These are phyloP conservation scores for Eonycteris spelaea DNA, from an alignment of 2,113 vertebrate species.

Conservation along the genomic window DNA sequence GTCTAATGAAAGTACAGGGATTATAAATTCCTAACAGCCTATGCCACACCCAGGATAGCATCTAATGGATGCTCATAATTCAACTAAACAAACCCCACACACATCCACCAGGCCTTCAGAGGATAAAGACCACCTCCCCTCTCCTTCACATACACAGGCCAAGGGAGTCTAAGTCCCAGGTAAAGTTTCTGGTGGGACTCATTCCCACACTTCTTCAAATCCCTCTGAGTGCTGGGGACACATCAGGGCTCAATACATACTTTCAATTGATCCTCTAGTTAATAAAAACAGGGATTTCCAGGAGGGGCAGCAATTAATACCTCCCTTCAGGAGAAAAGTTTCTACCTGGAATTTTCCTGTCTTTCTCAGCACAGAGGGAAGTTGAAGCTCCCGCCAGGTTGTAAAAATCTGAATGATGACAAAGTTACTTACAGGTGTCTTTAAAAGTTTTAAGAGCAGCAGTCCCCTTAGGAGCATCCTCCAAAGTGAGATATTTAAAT, in stretches of 20 bases:
- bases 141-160: not conserved
- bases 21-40: not conserved
- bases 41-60: not conserved
- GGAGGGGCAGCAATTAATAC: not conserved
- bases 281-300: not conserved
- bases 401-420: not conserved
- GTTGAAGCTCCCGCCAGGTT: not conserved
- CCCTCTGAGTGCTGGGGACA: not conserved
- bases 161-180: not conserved
- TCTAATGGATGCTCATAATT: not conserved
- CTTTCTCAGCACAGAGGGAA: not conserved
- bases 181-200: not conserved
- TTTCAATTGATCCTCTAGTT: accelerated
- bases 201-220: not conserved
- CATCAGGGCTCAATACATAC: not conserved
- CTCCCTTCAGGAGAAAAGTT: not conserved
- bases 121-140: too few species aligned
- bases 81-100: not conserved
- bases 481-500: not conserved
- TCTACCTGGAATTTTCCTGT: not conserved
- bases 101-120: not conserved
- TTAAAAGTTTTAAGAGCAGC: not conserved
- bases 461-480: not conserved
- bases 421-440: not conserved
- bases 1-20: not conserved